A percentile compares a stretch with the other conserved stretches of the same genome.
These are phyloP conservation scores for Gobionotothen gibberifrons DNA, from an alignment of 2,797 vertebrate genomes.

Conservation along the genomic window DNA sequence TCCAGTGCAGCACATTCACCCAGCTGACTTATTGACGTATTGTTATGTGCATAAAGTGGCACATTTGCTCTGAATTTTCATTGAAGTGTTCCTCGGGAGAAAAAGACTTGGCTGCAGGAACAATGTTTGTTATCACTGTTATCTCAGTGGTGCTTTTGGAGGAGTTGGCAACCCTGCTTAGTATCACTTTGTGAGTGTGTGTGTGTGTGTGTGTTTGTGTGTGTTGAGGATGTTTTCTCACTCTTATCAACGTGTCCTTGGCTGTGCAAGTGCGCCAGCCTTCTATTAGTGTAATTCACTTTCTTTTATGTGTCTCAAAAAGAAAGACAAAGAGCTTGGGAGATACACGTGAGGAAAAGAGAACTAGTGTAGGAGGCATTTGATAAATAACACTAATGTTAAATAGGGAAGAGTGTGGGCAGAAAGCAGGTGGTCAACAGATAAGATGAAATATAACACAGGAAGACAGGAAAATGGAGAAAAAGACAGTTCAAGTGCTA, in stretches of 20 bases:
- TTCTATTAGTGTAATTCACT: conserved; percentile 71
- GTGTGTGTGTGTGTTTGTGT: conserved; percentile 22
- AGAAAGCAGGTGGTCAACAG: conserved; percentile 15
- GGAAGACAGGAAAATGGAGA: conserved; percentile 26
- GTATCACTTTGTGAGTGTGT: conserved; percentile 70
- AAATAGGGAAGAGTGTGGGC: not conserved
- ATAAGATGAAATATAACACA: conserved; percentile 7
- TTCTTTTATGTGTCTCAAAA: conserved; percentile 67
- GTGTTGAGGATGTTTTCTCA: conserved; percentile 75
- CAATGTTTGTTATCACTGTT: conserved; percentile 82
- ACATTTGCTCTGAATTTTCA: conserved; percentile 75
- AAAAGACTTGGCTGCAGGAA: conserved; percentile 75
- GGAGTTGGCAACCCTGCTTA: conserved; percentile 77
- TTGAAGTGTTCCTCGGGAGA: conserved; percentile 81
- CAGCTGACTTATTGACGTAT: conserved; percentile 75
- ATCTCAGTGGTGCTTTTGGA: conserved; percentile 81
- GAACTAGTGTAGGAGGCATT: not conserved
- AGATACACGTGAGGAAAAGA: conserved; percentile 41
- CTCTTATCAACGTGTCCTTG: conserved; percentile 80
- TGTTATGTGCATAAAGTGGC: conserved; percentile 79
- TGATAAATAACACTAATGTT: conserved; percentile 16
- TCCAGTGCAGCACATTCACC: conserved; percentile 59
- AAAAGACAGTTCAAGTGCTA: conserved; percentile 34
- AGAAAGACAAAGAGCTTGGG: conserved; percentile 40
- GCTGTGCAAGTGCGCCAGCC: conserved; percentile 64